phyloP scores from a whole-genome alignment of 2,113 vertebrate species.

The Tetraodon nigroviridis region DNA sequence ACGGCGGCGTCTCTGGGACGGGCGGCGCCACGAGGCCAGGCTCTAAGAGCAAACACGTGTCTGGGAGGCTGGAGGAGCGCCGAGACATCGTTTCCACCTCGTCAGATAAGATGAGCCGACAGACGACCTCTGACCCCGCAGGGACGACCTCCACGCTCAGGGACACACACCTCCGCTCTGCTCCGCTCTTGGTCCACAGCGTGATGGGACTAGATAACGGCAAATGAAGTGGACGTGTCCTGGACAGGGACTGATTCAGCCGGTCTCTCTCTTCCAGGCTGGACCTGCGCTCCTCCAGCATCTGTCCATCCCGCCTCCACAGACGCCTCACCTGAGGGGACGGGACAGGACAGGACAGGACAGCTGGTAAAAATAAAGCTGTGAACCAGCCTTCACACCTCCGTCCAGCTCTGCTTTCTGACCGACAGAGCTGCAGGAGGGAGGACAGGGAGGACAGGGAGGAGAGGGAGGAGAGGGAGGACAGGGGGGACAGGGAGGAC shows the following conservation, averaged over 20 bases:
- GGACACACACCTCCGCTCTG: not conserved
- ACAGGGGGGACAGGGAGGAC: slow-evolving; percentile 18
- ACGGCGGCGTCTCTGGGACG: not conserved
- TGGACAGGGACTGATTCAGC: no score
- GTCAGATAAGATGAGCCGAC: slow-evolving; percentile 16
- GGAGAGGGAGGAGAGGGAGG: slow-evolving; percentile 12
- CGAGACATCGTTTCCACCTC: not conserved
- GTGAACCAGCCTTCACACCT: slow-evolving; percentile 19
- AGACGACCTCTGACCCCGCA: not conserved
- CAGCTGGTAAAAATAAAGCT: not conserved
- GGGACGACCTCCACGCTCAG: not conserved
- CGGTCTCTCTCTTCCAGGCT: no score
- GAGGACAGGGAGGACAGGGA: slow-evolving; percentile 16
- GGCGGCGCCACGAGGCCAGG: slow-evolving; percentile 9
- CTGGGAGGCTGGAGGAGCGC: not conserved
- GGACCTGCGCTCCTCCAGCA: not conserved
- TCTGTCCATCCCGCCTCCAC: not conserved
- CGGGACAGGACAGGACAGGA: not conserved
- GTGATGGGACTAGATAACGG: no score
- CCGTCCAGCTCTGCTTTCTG: not conserved
- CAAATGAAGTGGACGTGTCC: no score
- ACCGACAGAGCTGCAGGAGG: slow-evolving; percentile 20
- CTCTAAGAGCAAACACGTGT: slow-evolving; percentile 46
- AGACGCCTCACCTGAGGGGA: not conserved
- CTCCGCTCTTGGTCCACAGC: not conserved